Conservation (phyloP, 2,888 invertebrate genomes). For the Lasius fuliginosus region DNA sequence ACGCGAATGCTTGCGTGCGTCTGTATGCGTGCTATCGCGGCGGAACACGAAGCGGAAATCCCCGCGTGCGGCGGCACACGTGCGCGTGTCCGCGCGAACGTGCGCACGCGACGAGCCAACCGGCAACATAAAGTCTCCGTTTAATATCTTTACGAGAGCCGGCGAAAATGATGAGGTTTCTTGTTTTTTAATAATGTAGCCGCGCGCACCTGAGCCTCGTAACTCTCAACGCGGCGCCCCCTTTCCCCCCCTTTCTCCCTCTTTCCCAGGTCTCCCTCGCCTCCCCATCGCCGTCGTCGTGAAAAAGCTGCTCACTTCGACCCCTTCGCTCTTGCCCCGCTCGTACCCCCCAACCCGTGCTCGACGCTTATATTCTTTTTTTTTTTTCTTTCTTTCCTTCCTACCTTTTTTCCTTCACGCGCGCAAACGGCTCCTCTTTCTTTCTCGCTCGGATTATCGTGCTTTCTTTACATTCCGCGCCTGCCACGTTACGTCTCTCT, state of each 20-base stretch:
- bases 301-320: conserved; percentile 65
- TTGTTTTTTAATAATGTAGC: conserved; percentile 85
- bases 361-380: conserved; percentile 60
- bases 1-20: conserved; percentile 34
- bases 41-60: conserved; percentile 71
- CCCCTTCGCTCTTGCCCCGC: conserved; percentile 50
- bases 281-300: conserved; percentile 20
- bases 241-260: conserved; percentile 68
- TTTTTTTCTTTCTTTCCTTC: conserved; percentile 54
- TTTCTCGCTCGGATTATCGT: conserved; percentile 54
- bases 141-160: conserved; percentile 85
- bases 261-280: background rate
- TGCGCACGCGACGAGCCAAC: conserved; percentile 64
- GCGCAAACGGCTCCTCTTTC: conserved; percentile 32
- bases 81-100: conserved; percentile 59
- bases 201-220: conserved; percentile 84
- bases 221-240: conserved; percentile 77
- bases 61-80: conserved; percentile 39
- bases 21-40: conserved; percentile 49
- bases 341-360: conserved; percentile 61
- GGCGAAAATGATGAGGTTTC: conserved; percentile 85
- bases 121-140: conserved; percentile 84
- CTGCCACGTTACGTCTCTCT: conserved; percentile 65
- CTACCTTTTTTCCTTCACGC: conserved; percentile 44
- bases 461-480: conserved; percentile 60